Evolutionary conservation across 1,140 invertebrate species (phyloP), one percentile per base, ranked within the genome.

Genomic region (Lepidurus apus): DNA sequence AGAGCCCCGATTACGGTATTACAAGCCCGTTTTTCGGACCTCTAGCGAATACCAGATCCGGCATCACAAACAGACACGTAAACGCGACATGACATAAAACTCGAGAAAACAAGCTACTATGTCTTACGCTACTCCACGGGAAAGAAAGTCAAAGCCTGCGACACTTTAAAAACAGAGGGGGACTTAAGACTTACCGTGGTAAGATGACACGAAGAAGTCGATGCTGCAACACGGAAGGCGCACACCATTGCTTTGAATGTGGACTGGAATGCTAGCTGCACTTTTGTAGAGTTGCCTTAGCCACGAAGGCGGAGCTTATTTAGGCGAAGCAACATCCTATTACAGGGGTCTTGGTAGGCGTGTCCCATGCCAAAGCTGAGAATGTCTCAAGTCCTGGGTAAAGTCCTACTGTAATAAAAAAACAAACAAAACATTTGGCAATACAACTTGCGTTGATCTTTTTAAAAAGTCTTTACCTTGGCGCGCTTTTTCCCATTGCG

Each of bases 1-100:
- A 65, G 53, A 65, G 53, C 53, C 53, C 53, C 53, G 53, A 65
- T 65, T 65, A 65, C 53, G 53, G n/a, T 65, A 65, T 65, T 65
- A 65, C 53, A 65, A 65, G 53, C 53, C 53, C 53, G 53, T 9
- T 65, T 65, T 65, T 65, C 53, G 53, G n/a, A 65, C 53, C 53
- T 21, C 53, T n/a, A 65, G 21, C 53, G 53, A 65, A 65, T 65
- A n/a, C 53, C 53, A 65, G 53, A 65, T 65, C 53, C 53, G 53
- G 53, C 53, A 65, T 65, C 53, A 65, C 53, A 17, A 65, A 65
- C 17, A 13, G 13, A 13, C 13, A 13, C 9, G 21, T 65, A 65
- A 9, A 9, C 17, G 13, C 13, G 53, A 65, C 53, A 65, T 11
- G 9, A 65, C 13, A 65, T 9, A 65, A 65, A 65, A 65, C 21